Percentiles rank a stretch among this genome's conserved stretches.
These are phyloP conservation scores for Apogon hyalosoma DNA, from an alignment of 2,797 vertebrate genomes.

Conservation along the genomic window DNA sequence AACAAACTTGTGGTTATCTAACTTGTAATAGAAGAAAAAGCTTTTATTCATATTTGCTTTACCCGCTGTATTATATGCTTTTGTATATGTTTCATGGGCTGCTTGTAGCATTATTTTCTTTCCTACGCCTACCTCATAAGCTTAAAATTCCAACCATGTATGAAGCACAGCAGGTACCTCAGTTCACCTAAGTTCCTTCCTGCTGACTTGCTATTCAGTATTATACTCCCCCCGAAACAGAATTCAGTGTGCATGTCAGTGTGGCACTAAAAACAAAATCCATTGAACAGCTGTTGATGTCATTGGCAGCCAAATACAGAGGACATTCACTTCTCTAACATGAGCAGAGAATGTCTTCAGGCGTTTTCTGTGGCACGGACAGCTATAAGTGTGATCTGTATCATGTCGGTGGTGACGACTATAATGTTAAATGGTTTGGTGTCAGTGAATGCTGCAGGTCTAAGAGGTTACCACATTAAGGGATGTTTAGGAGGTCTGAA, in stretches of 20 bases:
- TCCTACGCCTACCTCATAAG: conserved; percentile 45
- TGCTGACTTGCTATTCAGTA: conserved; percentile 69
- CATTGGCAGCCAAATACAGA: conserved; percentile 5
- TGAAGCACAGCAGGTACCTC: conserved; percentile 70
- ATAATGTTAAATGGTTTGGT: conserved; percentile 17
- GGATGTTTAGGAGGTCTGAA: conserved; percentile 2
- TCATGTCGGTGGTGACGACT: conserved; percentile 18
- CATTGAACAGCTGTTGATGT: neutral
- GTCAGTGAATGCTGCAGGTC: conserved; percentile 31
- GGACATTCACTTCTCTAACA: conserved; percentile 4
- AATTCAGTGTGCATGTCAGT: conserved; percentile 32
- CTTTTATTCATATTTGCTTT: conserved; percentile 2
- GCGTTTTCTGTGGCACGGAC: conserved; percentile 14
- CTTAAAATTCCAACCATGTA: conserved; percentile 76
- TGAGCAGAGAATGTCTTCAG: neutral
- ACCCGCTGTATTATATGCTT: neutral
- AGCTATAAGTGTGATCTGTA: neutral
- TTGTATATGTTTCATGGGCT: conserved; percentile 22
- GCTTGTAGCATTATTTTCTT: conserved; percentile 42
- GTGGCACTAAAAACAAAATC: conserved; percentile 33
- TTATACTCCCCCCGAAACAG: conserved; percentile 36
- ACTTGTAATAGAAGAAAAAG: conserved; percentile 4
- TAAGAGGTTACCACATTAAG: conserved; percentile 36
- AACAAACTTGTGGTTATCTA: neutral
- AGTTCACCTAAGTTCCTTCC: conserved; percentile 65